These are phyloP conservation scores for Girardia tigrina DNA, from an alignment of 2,888 invertebrate species.

Conservation along the genomic window DNA sequence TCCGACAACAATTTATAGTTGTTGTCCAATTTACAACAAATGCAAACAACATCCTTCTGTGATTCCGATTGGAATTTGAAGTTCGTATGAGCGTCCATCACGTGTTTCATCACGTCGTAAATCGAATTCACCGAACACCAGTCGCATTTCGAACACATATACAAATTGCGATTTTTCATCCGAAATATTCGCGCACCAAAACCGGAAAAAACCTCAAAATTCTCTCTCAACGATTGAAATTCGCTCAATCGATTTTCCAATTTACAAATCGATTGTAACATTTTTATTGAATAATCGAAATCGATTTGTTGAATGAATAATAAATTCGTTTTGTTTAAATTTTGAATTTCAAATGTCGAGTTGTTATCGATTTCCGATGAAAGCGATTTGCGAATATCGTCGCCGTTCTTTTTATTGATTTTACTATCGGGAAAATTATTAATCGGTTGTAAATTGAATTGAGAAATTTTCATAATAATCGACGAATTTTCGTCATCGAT, in stretches of 20 bases:
- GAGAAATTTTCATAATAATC: background rate
- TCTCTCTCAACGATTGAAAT: background rate
- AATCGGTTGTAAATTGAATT: background rate
- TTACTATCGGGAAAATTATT: no score
- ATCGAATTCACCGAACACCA: background rate
- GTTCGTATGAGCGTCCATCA: background rate
- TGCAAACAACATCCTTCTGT: background rate
- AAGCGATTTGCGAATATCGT: background rate
- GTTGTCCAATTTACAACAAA: background rate
- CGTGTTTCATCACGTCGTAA: background rate
- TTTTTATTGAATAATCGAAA: background rate
- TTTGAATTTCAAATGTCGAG: background rate
- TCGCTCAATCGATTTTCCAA: background rate
- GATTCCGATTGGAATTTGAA: background rate
- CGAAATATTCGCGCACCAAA: background rate
- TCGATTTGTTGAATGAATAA: background rate
- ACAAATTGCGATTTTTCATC: background rate
- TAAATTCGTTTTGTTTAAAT: background rate
- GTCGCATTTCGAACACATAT: background rate
- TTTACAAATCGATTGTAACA: background rate
- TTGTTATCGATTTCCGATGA: background rate
- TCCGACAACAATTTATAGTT: background rate
- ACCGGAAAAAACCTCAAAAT: background rate
- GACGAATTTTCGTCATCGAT: background rate
- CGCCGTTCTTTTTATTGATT: background rate